Evolutionary conservation across 2,888 invertebrate species (phyloP), one percentile per base, ranked within the genome.

Genomic region (Drosophila flavopinicola): DNA sequence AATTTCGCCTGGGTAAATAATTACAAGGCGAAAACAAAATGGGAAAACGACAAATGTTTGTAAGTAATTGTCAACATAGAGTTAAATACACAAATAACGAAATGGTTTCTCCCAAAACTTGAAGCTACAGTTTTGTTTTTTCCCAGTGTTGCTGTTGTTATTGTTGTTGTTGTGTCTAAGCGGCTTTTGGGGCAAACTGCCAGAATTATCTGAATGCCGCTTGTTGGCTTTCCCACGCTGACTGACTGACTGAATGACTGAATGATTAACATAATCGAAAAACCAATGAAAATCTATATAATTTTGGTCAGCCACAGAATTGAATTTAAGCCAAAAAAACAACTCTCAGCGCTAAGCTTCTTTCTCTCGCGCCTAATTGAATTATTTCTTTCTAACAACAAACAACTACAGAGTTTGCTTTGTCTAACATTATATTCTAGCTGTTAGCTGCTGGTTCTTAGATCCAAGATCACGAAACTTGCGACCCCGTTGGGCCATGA

Each of bases 261-360:
- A 41, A 33, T 42, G 60, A 63, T 73, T 69, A 73, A 69, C 69
- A 73, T 73, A 73, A 73, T 73, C 73, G 54, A 69, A 56, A 48
- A 30, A 37, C 30, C 38, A 56, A 51, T 32, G 23, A 37, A 66
- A 56, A 59, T 44, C 54, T 47, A 63, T 39, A 52, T 53, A 47
- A 49, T 42, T 66, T 66, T 47, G 54, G 48, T 72, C 37, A 53
- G 35, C 73, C 63, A 54, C 64, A 53, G 33, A 57, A 47, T 33
- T 42, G 52, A 24, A 54, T 60, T 60, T 51, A 52, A 39, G 39
- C 39, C 15, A 25, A 13, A 20, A 11, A 29, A 11, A 13, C 9
- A 41, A 38, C 13, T 10, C 2, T 39, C 9, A n/a, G 10, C 29
- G 17, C 17, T 37, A 37, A 20, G 17, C 15, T n/a, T 13, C 23